Percentiles rank a stretch among this genome's conserved stretches.
These are phyloP conservation scores for Rhadinocentrus ornatus DNA, from an alignment of 2,797 vertebrate genomes.

Conservation along the genomic window DNA sequence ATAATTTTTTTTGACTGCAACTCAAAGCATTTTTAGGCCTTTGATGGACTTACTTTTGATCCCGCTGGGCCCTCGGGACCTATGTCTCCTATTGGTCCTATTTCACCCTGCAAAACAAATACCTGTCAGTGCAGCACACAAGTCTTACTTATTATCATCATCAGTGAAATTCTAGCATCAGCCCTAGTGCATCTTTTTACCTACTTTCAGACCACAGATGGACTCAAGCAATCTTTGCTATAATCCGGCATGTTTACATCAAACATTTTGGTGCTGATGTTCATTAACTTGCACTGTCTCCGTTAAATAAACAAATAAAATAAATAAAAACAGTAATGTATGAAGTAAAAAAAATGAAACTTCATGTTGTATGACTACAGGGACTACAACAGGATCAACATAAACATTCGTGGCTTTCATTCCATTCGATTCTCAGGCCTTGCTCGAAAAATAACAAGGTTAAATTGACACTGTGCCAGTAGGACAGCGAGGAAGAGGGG, in stretches of 20 bases:
- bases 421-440: slow-evolving; percentile 59
- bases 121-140: not conserved
- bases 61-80: slow-evolving; percentile 86
- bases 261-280: no score
- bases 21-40: not conserved
- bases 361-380: not conserved
- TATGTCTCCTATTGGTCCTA: slow-evolving; percentile 84
- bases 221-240: no score
- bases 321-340: not conserved
- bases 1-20: not conserved
- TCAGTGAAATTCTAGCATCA: not conserved
- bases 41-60: slow-evolving; percentile 84
- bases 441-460: slow-evolving; percentile 57
- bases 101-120: slow-evolving; percentile 79
- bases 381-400: slow-evolving; percentile 41
- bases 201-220: no score
- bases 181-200: not conserved
- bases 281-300: no score
- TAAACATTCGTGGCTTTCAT: slow-evolving; percentile 51
- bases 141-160: not conserved
- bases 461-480: slow-evolving; percentile 64
- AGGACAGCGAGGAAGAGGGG: slow-evolving; percentile 61
- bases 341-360: slow-evolving; percentile 18
- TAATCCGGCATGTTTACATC: no score
- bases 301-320: no score